phyloP scores from a whole-genome alignment of 2,888 invertebrate genomes.

The Stenurella melanura region DNA sequence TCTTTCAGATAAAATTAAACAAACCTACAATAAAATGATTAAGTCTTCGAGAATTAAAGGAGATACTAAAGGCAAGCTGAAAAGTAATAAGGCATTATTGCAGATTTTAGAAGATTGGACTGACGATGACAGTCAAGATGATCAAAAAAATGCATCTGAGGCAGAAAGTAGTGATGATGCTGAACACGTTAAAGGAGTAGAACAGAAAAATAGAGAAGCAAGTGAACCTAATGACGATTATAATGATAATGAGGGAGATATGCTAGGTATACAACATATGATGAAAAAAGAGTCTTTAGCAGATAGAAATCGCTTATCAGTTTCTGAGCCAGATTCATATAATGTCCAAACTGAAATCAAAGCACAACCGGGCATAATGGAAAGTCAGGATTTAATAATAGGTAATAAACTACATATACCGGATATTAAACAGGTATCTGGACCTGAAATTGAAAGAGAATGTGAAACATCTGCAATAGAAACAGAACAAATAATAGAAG shows the following conservation, averaged over 20 bases:
- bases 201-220: background rate
- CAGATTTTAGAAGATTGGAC: conserved; percentile 60
- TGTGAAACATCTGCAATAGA: background rate
- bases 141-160: conserved; percentile 36
- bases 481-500: conserved; percentile 35
- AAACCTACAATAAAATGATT: conserved; percentile 41
- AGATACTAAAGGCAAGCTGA: conserved; percentile 16
- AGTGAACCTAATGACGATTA: background rate
- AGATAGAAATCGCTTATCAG: background rate
- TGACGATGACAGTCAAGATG: conserved; percentile 58
- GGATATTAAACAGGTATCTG: background rate
- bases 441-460: background rate
- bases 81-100: conserved; percentile 45
- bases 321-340: background rate
- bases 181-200: conserved; percentile 1
- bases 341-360: background rate
- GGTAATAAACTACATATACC: conserved; percentile 13
- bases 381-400: background rate
- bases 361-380: background rate
- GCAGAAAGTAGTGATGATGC: conserved; percentile 26
- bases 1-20: conserved; percentile 41
- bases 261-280: background rate
- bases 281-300: conserved; percentile 26
- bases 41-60: background rate
- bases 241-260: background rate